phyloP scores from a whole-genome alignment of 2,113 vertebrate genomes.

The Menidia beryllina region DNA sequence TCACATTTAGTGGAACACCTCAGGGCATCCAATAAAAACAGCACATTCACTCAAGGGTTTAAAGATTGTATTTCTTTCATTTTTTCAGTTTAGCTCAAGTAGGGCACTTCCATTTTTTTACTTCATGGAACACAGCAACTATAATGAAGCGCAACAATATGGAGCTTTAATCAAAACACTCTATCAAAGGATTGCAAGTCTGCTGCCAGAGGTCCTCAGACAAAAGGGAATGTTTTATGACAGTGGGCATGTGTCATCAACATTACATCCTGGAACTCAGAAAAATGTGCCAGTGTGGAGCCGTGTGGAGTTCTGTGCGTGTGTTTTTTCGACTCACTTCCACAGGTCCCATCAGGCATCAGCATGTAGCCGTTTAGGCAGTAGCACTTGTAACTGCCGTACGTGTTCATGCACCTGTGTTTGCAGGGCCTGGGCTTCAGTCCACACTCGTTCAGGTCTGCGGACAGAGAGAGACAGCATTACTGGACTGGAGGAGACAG shows the following conservation, averaged over 20 bases:
- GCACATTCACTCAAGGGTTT: constrained; percentile 23
- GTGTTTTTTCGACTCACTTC: constrained; percentile 83
- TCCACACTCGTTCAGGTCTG: constrained; percentile 96
- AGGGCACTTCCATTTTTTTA: constrained; percentile 32
- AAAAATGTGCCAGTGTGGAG: constrained; percentile 9
- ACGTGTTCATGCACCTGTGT: constrained; percentile 95
- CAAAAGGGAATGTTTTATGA: constrained; percentile 30
- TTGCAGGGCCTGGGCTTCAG: constrained; percentile 91
- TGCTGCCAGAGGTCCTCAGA: constrained; percentile 43
- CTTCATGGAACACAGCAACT: constrained; percentile 8
- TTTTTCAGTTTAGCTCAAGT: constrained; percentile 52
- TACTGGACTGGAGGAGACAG: constrained; percentile 34
- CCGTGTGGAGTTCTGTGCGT: background rate
- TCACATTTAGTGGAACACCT: constrained; percentile 41
- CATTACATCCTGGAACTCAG: background rate
- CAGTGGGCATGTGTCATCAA: constrained; percentile 31
- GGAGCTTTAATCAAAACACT: constrained; percentile 66
- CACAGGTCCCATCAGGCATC: constrained; percentile 88
- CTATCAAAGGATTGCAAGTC: constrained; percentile 48
- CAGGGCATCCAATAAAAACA: constrained; percentile 43
- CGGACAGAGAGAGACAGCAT: constrained; percentile 58
- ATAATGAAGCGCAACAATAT: constrained; percentile 53
- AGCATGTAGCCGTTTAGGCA: constrained; percentile 88
- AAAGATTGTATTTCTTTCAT: constrained; percentile 35
- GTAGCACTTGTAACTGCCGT: constrained; percentile 94